Base-by-base conservation (phyloP, 2,797 vertebrate species). In the Tragelaphus oryx region DNA sequence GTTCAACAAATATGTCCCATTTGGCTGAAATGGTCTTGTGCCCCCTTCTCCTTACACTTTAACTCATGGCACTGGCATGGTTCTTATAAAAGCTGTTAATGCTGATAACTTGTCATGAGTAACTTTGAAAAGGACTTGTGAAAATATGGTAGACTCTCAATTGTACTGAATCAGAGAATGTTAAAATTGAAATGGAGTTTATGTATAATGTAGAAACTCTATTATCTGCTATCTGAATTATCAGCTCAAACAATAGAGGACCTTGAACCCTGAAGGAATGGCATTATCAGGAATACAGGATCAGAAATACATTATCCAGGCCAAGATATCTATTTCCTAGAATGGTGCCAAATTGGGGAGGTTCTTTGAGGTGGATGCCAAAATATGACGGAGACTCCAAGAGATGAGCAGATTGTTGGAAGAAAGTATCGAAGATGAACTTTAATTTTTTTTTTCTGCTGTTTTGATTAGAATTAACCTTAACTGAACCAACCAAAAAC, bases 391-490 rank as follows among this genome's bases (percentile, higher is more conserved):
- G 57, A 81, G 30, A 85, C 8, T 57, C 17, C 33, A n/a, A 87
- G 83, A 82, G n/a, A 93, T 91, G 46, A 11, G 26, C 80, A 41
- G 11, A 46, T 24, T 80, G 30, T 44, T 48, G 20, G 71, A 90
- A 94, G 81, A 86, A 84, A 75, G 54, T 71, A 62, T 17, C 7
- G 3, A 89, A 55, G 4, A 65, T 22, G 28, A 91, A 78, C 24
- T 48, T 75, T 52, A 68, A 68, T 81, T 55, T 62, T 46, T 44
- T 26, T 28, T 76, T 76, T 10, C 87, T 87, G 62, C 84, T 48
- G 20, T 93, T 96, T 95, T 79, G 86, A 37, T 92, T 81, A 89
- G 60, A 79, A 93, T 91, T 91, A 90, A 79, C 8, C 33, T 94
- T 90, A 41, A 65, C 60, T 59, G 37, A 16, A 79, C 71, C 65